Percentiles rank a stretch among this genome's conserved stretches.
Evolutionary conservation across 2,113 vertebrate genomes (phyloP).

Genomic region (Mirounga angustirostris): DNA sequence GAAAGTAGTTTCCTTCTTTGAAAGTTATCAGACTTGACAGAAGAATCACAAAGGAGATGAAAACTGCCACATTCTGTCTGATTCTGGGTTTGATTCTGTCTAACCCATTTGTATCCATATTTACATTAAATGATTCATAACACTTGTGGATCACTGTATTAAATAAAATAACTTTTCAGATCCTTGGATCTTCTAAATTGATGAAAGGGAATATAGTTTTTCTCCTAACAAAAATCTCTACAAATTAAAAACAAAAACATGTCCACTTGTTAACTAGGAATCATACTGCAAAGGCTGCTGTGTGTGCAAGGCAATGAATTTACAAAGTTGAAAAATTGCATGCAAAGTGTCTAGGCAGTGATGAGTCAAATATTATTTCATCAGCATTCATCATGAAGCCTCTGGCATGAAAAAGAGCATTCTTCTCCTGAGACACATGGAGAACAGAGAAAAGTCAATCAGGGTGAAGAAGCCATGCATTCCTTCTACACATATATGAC

Average conservation of each 20-base stretch:
- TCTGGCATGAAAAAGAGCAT: slow-evolving; percentile 71
- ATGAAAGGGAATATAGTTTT: not conserved
- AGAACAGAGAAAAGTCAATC: slow-evolving; percentile 67
- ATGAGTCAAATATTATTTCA: slow-evolving; percentile 69
- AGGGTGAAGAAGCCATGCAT: slow-evolving; percentile 51
- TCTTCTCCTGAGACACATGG: slow-evolving; percentile 64
- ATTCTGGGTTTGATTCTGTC: slow-evolving; percentile 76
- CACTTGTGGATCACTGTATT: not conserved
- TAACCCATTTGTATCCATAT: slow-evolving; percentile 70
- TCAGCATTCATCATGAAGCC: slow-evolving; percentile 69
- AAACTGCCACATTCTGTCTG: slow-evolving; percentile 73
- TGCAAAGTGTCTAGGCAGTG: slow-evolving; percentile 55
- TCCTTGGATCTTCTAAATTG: slow-evolving; percentile 47
- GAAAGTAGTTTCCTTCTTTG: slow-evolving; percentile 62
- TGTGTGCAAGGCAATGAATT: slow-evolving; percentile 58
- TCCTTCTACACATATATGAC: slow-evolving; percentile 43
- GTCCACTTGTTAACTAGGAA: slow-evolving; percentile 20
- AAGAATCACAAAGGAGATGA: slow-evolving; percentile 80
- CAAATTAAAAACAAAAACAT: slow-evolving; percentile 69
- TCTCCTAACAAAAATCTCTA: slow-evolving; percentile 66
- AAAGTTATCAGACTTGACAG: slow-evolving; percentile 79
- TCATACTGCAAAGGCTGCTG: slow-evolving; percentile 40
- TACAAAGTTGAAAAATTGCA: slow-evolving; percentile 53
- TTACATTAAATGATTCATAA: slow-evolving; percentile 73
- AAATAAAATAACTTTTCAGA: slow-evolving; percentile 47